phyloP scores from a whole-genome alignment of 2,888 invertebrate genomes.

The Papilio gigon region DNA sequence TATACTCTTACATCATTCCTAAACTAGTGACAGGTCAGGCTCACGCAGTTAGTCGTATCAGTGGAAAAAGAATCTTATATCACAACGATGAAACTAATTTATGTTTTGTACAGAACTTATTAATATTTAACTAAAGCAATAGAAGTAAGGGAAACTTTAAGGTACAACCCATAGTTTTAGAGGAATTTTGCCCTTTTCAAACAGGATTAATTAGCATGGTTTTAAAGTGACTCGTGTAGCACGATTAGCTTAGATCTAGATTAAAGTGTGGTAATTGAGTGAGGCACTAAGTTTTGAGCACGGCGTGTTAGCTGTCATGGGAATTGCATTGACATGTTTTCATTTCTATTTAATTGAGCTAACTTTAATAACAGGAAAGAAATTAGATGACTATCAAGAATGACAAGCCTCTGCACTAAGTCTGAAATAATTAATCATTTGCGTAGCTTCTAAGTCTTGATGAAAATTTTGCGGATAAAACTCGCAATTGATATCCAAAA shows the following conservation, averaged over 20 bases:
- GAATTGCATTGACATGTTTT: constrained; percentile 2
- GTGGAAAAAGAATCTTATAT: neutral
- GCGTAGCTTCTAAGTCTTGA: neutral
- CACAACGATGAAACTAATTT: neutral
- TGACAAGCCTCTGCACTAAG: neutral
- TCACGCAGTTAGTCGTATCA: neutral
- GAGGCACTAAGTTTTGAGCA: constrained; percentile 19
- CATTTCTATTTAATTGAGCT: neutral
- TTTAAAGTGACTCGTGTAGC: constrained; percentile 10
- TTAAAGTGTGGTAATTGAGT: neutral
- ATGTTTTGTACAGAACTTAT: constrained; percentile 15
- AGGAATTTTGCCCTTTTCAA: neutral
- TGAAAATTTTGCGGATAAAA: neutral
- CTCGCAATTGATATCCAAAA: neutral
- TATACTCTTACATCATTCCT: neutral
- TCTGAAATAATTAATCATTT: neutral
- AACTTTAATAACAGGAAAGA: too few species aligned
- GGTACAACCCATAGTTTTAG: neutral
- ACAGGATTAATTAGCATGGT: constrained; percentile 22
- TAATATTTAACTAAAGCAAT: neutral
- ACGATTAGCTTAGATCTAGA: constrained; percentile 25
- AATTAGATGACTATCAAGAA: neutral
- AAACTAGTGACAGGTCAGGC: neutral
- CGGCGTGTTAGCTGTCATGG: constrained; percentile 26
- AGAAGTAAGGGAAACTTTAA: neutral